Evolutionary conservation across 2,797 vertebrate species (phyloP), one percentile per base, ranked within the genome.

Genomic region (Hyperoplus immaculatus): DNA sequence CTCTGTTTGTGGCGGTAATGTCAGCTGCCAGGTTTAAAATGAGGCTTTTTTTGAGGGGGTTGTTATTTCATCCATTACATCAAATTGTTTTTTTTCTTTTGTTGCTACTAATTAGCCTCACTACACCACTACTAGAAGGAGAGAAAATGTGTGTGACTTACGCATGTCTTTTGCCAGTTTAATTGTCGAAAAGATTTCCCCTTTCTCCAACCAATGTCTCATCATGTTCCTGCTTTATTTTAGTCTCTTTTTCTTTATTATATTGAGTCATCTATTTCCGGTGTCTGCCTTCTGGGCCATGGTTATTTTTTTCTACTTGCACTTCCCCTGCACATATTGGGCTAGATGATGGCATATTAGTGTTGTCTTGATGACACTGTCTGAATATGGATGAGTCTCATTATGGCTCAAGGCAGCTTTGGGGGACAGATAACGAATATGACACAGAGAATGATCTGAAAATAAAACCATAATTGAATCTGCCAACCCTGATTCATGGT

Each of bases 371-470:
- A 81, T 83, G 83, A 70, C 77, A 41, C 55, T 10, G 66, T 38
- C 62, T 88, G 89, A 88, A 91, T 87, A 86, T 76, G 83, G 63
- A 90, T 85, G 83, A 81, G 80, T 53, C 66, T 84, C 56, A 61
- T 87, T 85, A 82, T 69, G 53, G 71, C 83, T 74, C 21, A 14
- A 62, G 74, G 77, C 75, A 67, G 80, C 47, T 60, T 55, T 42
- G 47, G 41, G 41, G 50, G 47, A 76, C 65, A 29, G 75, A 82
- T 81, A 84, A 70, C 15, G 29, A 73, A 81, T 79, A 87, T 87
- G 78, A 43, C 41, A 59, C 18, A 66, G 49, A 72, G 41, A 74
- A 85, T 80, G 69, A 81, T 74, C 64, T 53, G 62, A 81, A 57
- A 75, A 75, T 74, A 75, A 84, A 61, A 57, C 51, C 41, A 9